phyloP scores from a whole-genome alignment of 2,797 vertebrate species.

The Microhierax caerulescens region DNA sequence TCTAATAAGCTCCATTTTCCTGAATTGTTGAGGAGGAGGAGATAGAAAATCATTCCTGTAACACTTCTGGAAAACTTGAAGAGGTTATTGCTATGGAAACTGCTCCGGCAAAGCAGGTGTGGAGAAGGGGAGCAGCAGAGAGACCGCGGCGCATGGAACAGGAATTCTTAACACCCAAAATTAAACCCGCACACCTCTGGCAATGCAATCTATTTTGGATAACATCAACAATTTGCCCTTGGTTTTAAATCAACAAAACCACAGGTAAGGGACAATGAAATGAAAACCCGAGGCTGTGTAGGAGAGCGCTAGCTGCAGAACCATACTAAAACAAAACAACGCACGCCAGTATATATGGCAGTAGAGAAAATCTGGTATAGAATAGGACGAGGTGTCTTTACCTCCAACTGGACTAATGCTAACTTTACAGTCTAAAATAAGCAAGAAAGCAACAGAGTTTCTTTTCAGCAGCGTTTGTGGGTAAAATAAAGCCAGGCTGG shows the following conservation, averaged over 20 bases:
- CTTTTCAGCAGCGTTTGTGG: neutral
- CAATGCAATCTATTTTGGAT: conserved; percentile 20
- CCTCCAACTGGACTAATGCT: neutral
- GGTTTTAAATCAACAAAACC: conserved; percentile 49
- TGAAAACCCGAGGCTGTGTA: neutral
- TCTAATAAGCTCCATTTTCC: conserved; percentile 75
- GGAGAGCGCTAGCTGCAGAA: neutral
- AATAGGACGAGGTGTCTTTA: neutral
- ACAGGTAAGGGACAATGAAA: conserved; percentile 21
- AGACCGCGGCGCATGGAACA: neutral
- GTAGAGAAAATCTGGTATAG: neutral
- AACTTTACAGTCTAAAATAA: neutral
- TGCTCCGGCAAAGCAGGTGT: conserved; percentile 58
- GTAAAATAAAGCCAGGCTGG: conserved; percentile 14
- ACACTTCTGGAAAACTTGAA: conserved; percentile 79
- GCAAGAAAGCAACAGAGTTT: neutral
- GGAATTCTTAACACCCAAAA: conserved; percentile 47
- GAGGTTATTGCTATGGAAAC: conserved; percentile 82
- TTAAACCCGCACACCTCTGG: conserved; percentile 14
- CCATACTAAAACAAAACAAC: neutral
- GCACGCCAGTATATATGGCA: neutral
- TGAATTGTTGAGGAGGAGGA: conserved; percentile 71
- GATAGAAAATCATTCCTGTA: conserved; percentile 76
- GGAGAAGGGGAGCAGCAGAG: conserved; percentile 26
- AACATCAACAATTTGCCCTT: conserved; percentile 40